Base-by-base conservation (phyloP, 2,888 invertebrate species). In the Neria commutata region DNA sequence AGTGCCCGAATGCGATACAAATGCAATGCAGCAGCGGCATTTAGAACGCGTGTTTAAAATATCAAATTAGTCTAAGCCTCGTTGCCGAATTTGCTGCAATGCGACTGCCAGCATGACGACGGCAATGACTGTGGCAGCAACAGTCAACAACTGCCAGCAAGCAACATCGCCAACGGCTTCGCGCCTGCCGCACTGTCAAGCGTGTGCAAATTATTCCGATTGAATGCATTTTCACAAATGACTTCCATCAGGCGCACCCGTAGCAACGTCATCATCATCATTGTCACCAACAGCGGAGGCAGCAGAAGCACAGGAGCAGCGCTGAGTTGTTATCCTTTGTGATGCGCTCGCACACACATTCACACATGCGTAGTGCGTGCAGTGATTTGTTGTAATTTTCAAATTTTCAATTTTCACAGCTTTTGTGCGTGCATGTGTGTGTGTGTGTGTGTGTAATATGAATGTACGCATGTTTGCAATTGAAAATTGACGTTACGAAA, bases 201-300 rank as follows among this genome's bases (percentile, higher is more conserved):
- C 53, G 58, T 55, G 55, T 53, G 24, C 55, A 56, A 67, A 69
- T 73, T 66, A 72, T 70, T 71, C 63, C 71, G 61, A 67, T 61
- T 57, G 64, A 72, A 56, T 62, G 67, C 60, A 16, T 61, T 46
- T 42, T 48, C 61, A 72, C 71, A 73, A 72, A 71, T 68, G 67
- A 63, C 65, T 67, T 64, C 68, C 65, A 69, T 56, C 58, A 49
- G 47, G 26, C 29, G 34, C 11, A 17, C 19, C 8, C 42, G 42
- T n/a, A 16, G 29, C 29, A 29, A 11, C 11, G 17, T 33, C 48
- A 25, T 23, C 48, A 48, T 26, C 25, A 4, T 10, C n/a, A n/a
- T n/a, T n/a, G n/a, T n/a, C 26, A 11, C 2, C 25, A 25, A 46
- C 21, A 11, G 19, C 46, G 8, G 19, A 46, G 10, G n/a, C n/a